phyloP scores from a whole-genome alignment of 2,113 vertebrate genomes.

The Kobus ellipsiprymnus region DNA sequence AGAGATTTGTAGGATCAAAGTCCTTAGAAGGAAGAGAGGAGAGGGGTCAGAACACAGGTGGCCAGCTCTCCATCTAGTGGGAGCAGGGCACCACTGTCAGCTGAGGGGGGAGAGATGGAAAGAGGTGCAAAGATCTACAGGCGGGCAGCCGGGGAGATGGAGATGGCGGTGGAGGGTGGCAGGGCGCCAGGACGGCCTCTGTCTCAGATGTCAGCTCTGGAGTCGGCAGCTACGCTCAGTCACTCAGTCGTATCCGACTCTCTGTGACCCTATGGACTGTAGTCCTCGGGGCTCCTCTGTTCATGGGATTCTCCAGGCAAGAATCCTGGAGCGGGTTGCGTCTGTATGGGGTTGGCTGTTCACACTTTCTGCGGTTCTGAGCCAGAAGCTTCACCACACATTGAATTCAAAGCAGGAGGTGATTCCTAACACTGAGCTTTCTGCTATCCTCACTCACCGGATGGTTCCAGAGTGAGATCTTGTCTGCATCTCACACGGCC shows the following conservation, averaged over 20 bases:
- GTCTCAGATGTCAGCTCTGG: too few species aligned
- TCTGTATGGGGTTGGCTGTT: fast-evolving
- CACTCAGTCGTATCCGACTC: not conserved
- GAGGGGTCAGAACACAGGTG: not conserved
- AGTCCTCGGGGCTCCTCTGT: not conserved
- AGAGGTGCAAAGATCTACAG: fast-evolving
- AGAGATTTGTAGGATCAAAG: too few species aligned
- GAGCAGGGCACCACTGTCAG: fast-evolving
- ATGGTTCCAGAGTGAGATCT: fast-evolving
- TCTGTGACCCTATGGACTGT: not conserved
- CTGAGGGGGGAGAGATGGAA: fast-evolving
- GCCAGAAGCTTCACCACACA: not conserved
- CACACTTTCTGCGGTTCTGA: not conserved
- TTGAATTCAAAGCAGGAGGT: not conserved
- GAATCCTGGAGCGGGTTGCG: not conserved
- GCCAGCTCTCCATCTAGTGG: not conserved
- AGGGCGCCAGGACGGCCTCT: fast-evolving
- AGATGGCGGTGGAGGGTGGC: fast-evolving
- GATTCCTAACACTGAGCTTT: not conserved
- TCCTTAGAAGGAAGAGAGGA: not conserved
- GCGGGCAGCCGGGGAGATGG: fast-evolving
- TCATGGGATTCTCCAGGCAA: not conserved
- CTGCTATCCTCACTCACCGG: not conserved
- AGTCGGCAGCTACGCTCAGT: not conserved
- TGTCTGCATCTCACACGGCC: fast-evolving